phyloP scores from a whole-genome alignment of 2,113 vertebrate species.

The Aegithalos caudatus region DNA sequence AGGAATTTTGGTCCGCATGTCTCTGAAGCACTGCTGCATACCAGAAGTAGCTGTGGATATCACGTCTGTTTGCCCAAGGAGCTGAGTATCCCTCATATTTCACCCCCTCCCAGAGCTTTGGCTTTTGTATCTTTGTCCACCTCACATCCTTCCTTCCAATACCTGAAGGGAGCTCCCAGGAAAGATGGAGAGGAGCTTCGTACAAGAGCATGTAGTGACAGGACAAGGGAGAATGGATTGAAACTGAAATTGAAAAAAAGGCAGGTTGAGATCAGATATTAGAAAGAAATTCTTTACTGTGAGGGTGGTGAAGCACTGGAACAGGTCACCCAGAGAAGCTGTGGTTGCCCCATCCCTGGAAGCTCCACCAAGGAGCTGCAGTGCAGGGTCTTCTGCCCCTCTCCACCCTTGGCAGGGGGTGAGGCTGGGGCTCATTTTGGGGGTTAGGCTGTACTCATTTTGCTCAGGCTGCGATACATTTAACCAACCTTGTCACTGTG shows the following conservation, averaged over 20 bases:
- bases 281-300: neutral
- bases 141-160: neutral
- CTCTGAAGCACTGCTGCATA: neutral
- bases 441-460: accelerated
- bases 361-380: neutral
- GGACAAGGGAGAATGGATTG: neutral
- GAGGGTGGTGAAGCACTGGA: neutral
- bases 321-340: neutral
- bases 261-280: neutral
- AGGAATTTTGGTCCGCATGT: neutral
- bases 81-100: neutral
- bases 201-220: neutral
- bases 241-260: neutral
- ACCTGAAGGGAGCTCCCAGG: neutral
- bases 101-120: neutral
- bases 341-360: neutral
- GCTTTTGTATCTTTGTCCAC: neutral
- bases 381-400: neutral
- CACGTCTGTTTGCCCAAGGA: neutral
- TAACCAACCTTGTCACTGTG: neutral
- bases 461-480: neutral
- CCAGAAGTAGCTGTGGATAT: neutral
- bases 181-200: neutral
- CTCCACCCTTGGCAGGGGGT: neutral
- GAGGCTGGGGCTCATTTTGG: neutral